Evolutionary conservation across 2,113 vertebrate genomes (phyloP), one percentile per base, ranked within the genome.

Genomic region (Fulica atra): DNA sequence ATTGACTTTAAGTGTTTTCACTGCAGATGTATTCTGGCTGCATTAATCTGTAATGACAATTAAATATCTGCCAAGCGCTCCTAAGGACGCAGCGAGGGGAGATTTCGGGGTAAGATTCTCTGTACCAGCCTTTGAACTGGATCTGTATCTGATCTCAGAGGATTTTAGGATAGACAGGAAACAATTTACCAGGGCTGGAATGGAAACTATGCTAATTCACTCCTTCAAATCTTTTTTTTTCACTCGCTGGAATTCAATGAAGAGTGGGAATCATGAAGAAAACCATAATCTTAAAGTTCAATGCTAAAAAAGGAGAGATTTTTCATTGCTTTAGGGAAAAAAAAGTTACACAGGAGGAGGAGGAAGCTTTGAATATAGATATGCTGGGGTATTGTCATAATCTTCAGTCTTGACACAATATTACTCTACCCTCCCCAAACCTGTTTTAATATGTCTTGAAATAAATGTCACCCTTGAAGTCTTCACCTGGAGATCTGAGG

Each of bases 271-370:
- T 91, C 83, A 61, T 87, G 93, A 92, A 74, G 91, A 93, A 96
- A 96, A 79, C 65, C 50, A 65, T 96, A 88, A 96, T 91, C 82
- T 69, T 93, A 81, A 96, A 96, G 93, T 93, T 97, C 95, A 96
- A 4, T 72, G 86, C 88, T 95, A 84, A 88, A 89, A 85, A 80
- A 81, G 83, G 70, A 95, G 86, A 92, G 83, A 84, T 94, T 94
- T 96, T 93, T 95, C 93, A 89, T 86, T 90, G 95, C 94, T 97
- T 94, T 93, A 48, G 91, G 92, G 92, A 24, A 44, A 90, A 71
- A 53, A 63, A 85, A 61, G 71, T 91, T 89, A 33, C 3, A 5
- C 88, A 70, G 80, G 81, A 93, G 86, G 81, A 93, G 86, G 88
- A 95, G 91, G 82, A 84, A 92, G 82, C 73, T 95, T 92, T 93